Evolutionary conservation across 2,113 vertebrate species (phyloP).

Genomic region (Eolophus roseicapilla): DNA sequence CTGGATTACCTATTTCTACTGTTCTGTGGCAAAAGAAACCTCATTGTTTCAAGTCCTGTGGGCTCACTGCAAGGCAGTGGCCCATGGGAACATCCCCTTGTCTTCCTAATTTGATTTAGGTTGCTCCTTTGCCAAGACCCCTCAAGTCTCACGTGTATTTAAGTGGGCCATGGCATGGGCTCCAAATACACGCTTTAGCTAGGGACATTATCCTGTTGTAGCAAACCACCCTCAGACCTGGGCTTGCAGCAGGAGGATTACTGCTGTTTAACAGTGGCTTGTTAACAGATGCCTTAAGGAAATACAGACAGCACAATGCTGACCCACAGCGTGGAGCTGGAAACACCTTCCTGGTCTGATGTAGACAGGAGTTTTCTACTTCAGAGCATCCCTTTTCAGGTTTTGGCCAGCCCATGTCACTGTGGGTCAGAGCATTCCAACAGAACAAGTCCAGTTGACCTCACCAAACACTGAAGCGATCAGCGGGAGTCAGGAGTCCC

Average conservation of each 20-base stretch:
- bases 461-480: not conserved
- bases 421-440: not conserved
- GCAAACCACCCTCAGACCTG: not conserved
- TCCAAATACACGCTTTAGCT: not conserved
- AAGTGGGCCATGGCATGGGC: not conserved
- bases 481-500: not conserved
- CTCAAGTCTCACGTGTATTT: not conserved
- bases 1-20: slow-evolving; percentile 7
- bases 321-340: slow-evolving; percentile 7
- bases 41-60: not conserved
- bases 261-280: not conserved
- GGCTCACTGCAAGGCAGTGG: not conserved
- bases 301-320: not conserved
- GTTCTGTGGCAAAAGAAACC: not conserved
- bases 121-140: slow-evolving; percentile 7
- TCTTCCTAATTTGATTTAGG: slow-evolving; percentile 21
- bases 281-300: not conserved
- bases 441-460: not conserved
- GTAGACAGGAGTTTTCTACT: not conserved
- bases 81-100: not conserved
- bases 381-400: not conserved
- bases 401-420: not conserved
- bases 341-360: not conserved
- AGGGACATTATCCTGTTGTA: not conserved
- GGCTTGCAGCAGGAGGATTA: not conserved